These are phyloP conservation scores for Caradrina kadenii DNA, from an alignment of 2,888 invertebrate species.

Conservation along the genomic window DNA sequence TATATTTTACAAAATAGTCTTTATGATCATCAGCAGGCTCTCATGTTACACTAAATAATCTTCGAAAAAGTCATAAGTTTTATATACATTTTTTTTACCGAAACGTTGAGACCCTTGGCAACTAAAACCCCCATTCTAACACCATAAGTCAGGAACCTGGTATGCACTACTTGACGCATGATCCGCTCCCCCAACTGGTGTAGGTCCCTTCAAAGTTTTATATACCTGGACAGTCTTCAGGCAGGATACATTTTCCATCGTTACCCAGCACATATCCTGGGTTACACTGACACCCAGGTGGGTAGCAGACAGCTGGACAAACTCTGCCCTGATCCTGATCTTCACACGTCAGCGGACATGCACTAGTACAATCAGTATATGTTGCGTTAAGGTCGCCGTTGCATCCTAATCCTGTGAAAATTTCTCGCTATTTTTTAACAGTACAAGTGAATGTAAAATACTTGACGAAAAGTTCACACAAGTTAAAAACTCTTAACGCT, in stretches of 20 bases:
- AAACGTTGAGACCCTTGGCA: too few relatives aligned
- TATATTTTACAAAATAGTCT: background rate
- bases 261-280: background rate
- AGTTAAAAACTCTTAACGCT: too few relatives aligned
- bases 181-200: too few relatives aligned
- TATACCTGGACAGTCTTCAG: slow-evolving; percentile 15
- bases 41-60: too few relatives aligned
- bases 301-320: background rate
- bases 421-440: background rate
- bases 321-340: background rate
- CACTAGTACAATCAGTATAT: background rate
- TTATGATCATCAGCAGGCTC: too few relatives aligned
- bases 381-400: background rate
- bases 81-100: too few relatives aligned
- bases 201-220: too few relatives aligned
- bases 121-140: too few relatives aligned
- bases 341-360: background rate
- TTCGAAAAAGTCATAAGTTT: too few relatives aligned
- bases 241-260: background rate
- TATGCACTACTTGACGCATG: too few relatives aligned
- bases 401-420: background rate
- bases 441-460: too few relatives aligned
- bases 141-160: too few relatives aligned
- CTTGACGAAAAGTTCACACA: background rate
- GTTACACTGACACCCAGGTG: background rate